Conservation (phyloP, 2,797 vertebrate genomes). For the Oreonectes daqikongensis region DNA sequence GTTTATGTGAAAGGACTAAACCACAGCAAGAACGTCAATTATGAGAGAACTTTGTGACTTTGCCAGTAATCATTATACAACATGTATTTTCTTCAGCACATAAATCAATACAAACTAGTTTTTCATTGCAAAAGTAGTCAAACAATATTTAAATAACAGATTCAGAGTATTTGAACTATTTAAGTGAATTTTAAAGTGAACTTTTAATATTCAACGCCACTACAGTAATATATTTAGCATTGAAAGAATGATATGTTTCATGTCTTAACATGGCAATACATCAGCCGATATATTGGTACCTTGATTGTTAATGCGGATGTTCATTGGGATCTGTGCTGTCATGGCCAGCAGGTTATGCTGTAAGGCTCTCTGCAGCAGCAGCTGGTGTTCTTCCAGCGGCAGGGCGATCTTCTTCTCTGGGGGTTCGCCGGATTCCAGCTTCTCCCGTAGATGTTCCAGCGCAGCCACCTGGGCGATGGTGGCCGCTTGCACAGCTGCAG, state of each 20-base stretch:
- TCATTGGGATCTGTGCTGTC: conserved; percentile 95
- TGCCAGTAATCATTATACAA: neutral
- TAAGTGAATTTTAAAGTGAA: no score
- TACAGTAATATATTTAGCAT: no score
- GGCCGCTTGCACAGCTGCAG: conserved; percentile 70
- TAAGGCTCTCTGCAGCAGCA: conserved; percentile 89
- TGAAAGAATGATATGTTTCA: no score
- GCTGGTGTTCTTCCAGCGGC: conserved; percentile 88
- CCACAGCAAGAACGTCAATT: conserved; percentile 2
- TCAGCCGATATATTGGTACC: conserved; percentile 68
- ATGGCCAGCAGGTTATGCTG: conserved; percentile 97
- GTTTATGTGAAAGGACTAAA: conserved; percentile 36
- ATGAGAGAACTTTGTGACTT: neutral
- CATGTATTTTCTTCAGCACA: neutral
- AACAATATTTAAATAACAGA: neutral
- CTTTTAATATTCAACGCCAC: no score
- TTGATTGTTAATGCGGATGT: conserved; percentile 96
- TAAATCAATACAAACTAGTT: neutral
- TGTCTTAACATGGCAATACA: neutral
- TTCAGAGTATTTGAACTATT: no score
- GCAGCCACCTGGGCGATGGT: conserved; percentile 88
- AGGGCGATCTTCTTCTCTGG: conserved; percentile 95
- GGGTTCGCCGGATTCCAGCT: conserved; percentile 91
- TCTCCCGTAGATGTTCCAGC: conserved; percentile 94
- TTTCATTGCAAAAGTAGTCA: neutral